Base-by-base conservation (phyloP, 2,797 vertebrate genomes). In the Pampus argenteus region DNA sequence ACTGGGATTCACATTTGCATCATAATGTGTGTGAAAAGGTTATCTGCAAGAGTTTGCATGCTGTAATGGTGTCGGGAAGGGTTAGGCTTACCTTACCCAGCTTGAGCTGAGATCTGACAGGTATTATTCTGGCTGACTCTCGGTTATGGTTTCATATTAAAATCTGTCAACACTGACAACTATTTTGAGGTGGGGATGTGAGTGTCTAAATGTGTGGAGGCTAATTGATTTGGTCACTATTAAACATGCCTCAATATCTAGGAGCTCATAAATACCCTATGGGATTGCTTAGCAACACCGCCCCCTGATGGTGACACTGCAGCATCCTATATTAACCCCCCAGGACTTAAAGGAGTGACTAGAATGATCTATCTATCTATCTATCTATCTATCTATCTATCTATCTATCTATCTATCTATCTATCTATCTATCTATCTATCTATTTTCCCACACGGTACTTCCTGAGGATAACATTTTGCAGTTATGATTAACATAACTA, bases 201-300 rank as follows among this genome's bases (percentile, higher is more conserved):
- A 13, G 13, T 36, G 34, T 7, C 36, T 60, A 15, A 29, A 44
- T 31, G 40, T 18, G 8, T 17, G 31, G 15, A 45, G 42, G 26
- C 48, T 14, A 29, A 28, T 68, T 58, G 20, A 45, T 36, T 7
- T 5, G 56, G 25, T 25, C 56, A 22, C 31, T 22, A 63, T 26
- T 26, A 13, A 23, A 36, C 3, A 36, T 36, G 34, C 11, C 34
- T 36, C 9, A 34, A 11, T 34, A 36, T 36, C 34, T 11, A 36
- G 34, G 34, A 36, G 34, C 11, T 36, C 34, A 36, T 36, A 34
- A 66, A 70, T 74, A 34, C 47, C 62, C 66, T 68, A 17, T 74
- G 76, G 66, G 66, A 85, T 60, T 44, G 64, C 54, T 48, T 23
- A 71, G 15, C 80, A 83, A 56, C 80, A 81, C 78, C 77, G 75